Evolutionary conservation across 92 coral and sea anemone genomes (phyloP).

Genomic region (Paragorgia papillata): DNA sequence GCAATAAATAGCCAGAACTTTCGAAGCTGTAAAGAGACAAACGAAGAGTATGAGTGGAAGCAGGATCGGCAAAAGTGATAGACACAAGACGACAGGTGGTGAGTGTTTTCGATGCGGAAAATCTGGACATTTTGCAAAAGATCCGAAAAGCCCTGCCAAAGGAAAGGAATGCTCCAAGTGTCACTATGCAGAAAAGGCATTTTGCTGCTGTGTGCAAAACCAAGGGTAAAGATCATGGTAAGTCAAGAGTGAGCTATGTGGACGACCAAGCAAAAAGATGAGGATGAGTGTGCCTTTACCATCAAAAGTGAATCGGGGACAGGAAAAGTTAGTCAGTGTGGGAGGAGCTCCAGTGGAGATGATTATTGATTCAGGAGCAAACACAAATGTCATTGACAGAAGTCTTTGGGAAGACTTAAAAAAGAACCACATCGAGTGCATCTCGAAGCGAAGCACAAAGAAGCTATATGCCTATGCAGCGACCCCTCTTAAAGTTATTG

Average conservation of each 20-base stretch:
- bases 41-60: slow-evolving; percentile 17
- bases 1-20: background rate
- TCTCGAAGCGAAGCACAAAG: slow-evolving; percentile 11
- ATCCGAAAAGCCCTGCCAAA: slow-evolving; percentile 27
- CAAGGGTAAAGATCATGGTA: background rate
- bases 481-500: slow-evolving; percentile 33
- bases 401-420: slow-evolving; percentile 25
- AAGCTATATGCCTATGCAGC: slow-evolving; percentile 24
- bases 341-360: background rate
- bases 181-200: slow-evolving; percentile 23
- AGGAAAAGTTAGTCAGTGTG: slow-evolving; percentile 8
- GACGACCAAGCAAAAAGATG: background rate
- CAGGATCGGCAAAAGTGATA: background rate
- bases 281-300: slow-evolving; percentile 32
- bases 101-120: slow-evolving; percentile 38
- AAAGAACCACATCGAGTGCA: slow-evolving; percentile 35
- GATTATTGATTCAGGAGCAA: slow-evolving; percentile 24
- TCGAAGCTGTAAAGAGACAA: slow-evolving; percentile 16
- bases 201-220: slow-evolving; percentile 31
- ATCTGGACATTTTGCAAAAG: slow-evolving; percentile 32
- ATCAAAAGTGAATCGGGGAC: background rate
- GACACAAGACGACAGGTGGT: slow-evolving; percentile 1
- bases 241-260: slow-evolving; percentile 12
- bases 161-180: slow-evolving; percentile 14
- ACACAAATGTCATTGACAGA: slow-evolving; percentile 15